Base-by-base conservation (phyloP, 1,140 invertebrate species). In the Dendrolimus punctatus region DNA sequence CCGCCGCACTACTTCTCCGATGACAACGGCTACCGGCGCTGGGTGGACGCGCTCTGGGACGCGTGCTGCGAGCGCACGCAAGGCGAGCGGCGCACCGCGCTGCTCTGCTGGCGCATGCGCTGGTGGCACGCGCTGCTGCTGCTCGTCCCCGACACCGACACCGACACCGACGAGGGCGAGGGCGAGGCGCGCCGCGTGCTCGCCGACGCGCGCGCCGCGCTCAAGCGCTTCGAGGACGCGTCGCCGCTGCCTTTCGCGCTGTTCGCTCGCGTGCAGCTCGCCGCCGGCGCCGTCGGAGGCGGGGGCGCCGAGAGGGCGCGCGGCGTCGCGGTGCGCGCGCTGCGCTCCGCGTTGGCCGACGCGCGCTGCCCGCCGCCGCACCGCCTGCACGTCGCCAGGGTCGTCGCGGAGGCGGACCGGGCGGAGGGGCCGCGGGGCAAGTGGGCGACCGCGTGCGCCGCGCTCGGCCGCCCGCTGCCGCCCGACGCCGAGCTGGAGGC, bases 101-200 rank as follows among this genome's bases (percentile, higher is more conserved):
- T 57, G 43, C 46, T 57, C 49, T 55, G 53, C 54, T 57, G 58
- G 56, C 53, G 57, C 2, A 56, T 68, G 58, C 66, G 66, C 44
- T 63, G 60, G 63, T 53, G 65, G 63, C 62, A 61, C 58, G 9
- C 60, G 51, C 56, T 58, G 43, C 37, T 47, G 47, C 57, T 64
- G 59, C 52, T 62, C 43, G 7, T 53, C 53, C 40, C 36, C 9
- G 44, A 8, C 43, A n/a, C n/a, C n/a, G n/a, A n/a, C n/a, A n/a
- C n/a, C n/a, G n/a, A n/a, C n/a, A n/a, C n/a, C 9, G 44, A 8
- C 43, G 48, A n/a, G 39, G 53, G 50, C 51, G 6, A 0, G 38
- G n/a, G 5, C 4, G 37, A 6, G 40, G 23, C 39, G 40, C 23
- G 23, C 23, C 23, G 23, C 1, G 23, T 23, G 23, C 23, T 23